Base-by-base conservation (phyloP, 2,113 vertebrate genomes). In the Brienomyrus longianalis region DNA sequence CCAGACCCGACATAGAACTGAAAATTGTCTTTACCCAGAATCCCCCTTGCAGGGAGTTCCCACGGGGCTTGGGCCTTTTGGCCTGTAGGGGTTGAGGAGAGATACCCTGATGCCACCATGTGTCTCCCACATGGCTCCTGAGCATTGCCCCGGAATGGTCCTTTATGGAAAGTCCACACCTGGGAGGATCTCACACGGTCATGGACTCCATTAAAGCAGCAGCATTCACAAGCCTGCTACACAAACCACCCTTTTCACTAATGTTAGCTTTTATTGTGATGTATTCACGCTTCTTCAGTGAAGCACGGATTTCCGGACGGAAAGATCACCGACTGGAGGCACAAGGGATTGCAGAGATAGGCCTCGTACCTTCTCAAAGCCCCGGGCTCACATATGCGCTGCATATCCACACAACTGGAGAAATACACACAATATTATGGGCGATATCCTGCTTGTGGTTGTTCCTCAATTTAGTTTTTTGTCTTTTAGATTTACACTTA, bases 111-210 rank as follows among this genome's bases (percentile, higher is more conserved):
- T 39, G 39, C 39, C 39, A 39, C 39, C 39, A 39, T 39, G 3
- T n/a, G 4, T 5, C 39, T 21, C 80, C 21, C 80, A 45, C 15
- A 83, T 39, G 70, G 27, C 70, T 77, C 15, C 77, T 83, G 77
- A 39, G 77, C 13, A 39, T 23, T 39, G 21, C 35, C 3, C 80
- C 35, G 23, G 13, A 39, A 83, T 94, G 94, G 92, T 95, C 95
- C 94, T 94, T 95, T 95, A 95, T 95, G 94, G 94, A 96, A 95
- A 96, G 90, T 92, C 93, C 93, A 94, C 89, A 93, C 94, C 93
- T 95, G 92, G 91, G 94, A 93, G 92, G 92, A 92, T 94, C 93
- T 31, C 3, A 39, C 70, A 74, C 9, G 21, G 43, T 94, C 94
- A 93, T 86, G 93, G 94, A 94, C 94, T 92, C 93, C 93, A 93